Conservation (phyloP, 1,140 invertebrate species). For the Bilobella aurantiaca region DNA sequence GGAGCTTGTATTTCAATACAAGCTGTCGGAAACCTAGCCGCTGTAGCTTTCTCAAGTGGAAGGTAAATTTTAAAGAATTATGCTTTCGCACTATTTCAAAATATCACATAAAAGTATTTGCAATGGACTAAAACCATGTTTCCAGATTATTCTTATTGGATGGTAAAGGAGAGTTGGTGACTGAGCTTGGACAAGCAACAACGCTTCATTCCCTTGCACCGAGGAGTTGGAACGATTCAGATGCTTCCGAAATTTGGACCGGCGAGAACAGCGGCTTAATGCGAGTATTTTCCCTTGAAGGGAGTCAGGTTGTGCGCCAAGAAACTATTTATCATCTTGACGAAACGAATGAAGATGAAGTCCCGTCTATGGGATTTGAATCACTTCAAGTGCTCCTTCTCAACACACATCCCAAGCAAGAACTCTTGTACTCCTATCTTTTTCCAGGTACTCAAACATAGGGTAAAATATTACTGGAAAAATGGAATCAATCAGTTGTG, state of each 20-base stretch:
- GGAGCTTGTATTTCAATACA: conserved; percentile 21
- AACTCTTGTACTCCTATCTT: conserved; percentile 63
- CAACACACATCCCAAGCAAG: conserved; percentile 34
- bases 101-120: conserved; percentile 14
- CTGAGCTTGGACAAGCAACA: conserved; percentile 1
- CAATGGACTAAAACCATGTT: conserved; percentile 13
- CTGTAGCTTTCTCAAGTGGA: conserved; percentile 27
- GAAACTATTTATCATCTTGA: conserved; percentile 50
- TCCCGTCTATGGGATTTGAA: conserved; percentile 46
- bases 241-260: conserved; percentile 54
- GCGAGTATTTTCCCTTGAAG: conserved; percentile 53
- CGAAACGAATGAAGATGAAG: conserved; percentile 34
- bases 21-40: conserved; percentile 25
- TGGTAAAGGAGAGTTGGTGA: background rate
- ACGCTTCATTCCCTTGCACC: conserved; percentile 2
- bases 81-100: conserved; percentile 17
- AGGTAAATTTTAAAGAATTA: conserved; percentile 13
- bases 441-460: conserved; percentile 45
- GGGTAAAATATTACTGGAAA: background rate
- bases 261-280: conserved; percentile 63
- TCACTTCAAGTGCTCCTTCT: conserved; percentile 50
- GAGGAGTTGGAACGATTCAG: conserved; percentile 40
- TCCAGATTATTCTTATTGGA: background rate
- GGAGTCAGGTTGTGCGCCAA: conserved; percentile 51
- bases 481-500: background rate